Percentiles rank a stretch among this genome's conserved stretches.
These are phyloP conservation scores for Caenorhabditis remanei DNA, from an alignment of 1,140 invertebrate genomes.

Conservation along the genomic window DNA sequence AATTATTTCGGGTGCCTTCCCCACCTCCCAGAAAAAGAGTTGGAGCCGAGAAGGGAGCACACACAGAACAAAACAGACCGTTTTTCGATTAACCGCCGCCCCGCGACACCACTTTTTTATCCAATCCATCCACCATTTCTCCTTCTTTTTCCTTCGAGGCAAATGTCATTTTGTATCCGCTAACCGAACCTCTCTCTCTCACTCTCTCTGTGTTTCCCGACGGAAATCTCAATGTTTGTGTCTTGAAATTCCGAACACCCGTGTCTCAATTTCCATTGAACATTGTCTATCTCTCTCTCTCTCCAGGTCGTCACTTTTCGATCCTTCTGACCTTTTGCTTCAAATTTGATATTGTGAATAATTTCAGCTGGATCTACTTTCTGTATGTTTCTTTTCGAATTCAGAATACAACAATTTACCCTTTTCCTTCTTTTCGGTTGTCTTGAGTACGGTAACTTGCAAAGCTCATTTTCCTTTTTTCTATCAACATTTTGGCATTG, in stretches of 20 bases:
- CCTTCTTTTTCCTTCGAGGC: background rate
- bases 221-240: constrained; percentile 21
- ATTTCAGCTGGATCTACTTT: background rate
- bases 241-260: constrained; percentile 42
- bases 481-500: no score
- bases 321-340: background rate
- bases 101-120: constrained; percentile 47
- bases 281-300: background rate
- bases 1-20: constrained; percentile 44
- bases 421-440: no score
- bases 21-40: background rate
- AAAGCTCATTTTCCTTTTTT: no score
- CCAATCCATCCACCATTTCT: background rate
- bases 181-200: background rate
- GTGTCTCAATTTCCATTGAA: background rate
- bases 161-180: constrained; percentile 40
- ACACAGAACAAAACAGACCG: constrained; percentile 28
- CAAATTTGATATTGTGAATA: background rate
- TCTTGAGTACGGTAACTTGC: no score
- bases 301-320: background rate
- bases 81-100: constrained; percentile 36
- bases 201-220: background rate
- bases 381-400: no score
- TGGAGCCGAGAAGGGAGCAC: background rate
- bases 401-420: no score